phyloP scores from a whole-genome alignment of 2,888 invertebrate genomes.

The Cinara cedri region DNA sequence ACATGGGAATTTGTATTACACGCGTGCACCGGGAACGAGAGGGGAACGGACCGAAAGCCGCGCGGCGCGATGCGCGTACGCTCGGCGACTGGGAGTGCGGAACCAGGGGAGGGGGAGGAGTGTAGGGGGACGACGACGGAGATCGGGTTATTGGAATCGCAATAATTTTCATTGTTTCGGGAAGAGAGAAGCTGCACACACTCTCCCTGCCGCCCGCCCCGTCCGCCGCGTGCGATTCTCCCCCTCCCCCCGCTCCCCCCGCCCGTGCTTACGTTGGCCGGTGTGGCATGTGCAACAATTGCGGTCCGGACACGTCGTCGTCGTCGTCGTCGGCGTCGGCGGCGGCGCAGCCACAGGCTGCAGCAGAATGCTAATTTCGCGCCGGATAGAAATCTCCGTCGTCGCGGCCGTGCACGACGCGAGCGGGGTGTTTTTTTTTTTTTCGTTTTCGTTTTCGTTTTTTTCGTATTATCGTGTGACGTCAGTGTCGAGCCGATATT shows the following conservation, averaged over 20 bases:
- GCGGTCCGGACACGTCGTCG: constrained; percentile 50
- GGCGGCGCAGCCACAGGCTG: not conserved
- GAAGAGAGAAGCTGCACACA: constrained; percentile 16
- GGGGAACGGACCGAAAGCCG: not conserved
- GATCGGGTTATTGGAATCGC: constrained; percentile 44
- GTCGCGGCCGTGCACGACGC: not conserved
- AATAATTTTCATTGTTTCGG: constrained; percentile 54
- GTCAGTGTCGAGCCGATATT: not conserved
- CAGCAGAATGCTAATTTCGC: constrained; percentile 45
- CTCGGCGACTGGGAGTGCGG: not conserved
- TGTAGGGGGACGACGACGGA: not conserved
- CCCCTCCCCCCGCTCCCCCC: not conserved
- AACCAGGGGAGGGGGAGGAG: not conserved
- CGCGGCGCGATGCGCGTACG: not conserved
- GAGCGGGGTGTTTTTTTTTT: too few species aligned
- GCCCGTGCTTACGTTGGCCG: not conserved
- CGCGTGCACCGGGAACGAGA: not conserved
- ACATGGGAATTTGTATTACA: constrained; percentile 52
- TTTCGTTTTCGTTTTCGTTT: too few species aligned
- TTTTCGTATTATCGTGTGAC: too few species aligned
- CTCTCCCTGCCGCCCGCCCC: too few species aligned
- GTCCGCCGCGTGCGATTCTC: not conserved
- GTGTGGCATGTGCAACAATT: constrained; percentile 53
- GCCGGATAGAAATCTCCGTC: constrained; percentile 43
- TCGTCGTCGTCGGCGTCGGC: not conserved